phyloP scores from a whole-genome alignment of 2,888 invertebrate species.

The Melinaea marsaeus region DNA sequence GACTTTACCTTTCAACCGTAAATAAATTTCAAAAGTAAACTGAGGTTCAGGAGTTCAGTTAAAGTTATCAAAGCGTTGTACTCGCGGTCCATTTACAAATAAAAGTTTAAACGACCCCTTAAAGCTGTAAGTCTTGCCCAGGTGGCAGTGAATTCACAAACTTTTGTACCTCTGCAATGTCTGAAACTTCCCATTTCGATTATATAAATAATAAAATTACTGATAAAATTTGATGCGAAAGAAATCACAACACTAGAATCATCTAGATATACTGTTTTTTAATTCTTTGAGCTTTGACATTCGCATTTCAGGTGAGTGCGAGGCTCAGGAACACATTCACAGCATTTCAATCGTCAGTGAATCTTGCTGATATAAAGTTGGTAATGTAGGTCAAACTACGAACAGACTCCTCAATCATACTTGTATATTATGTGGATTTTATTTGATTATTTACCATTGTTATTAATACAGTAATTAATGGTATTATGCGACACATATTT shows the following conservation, averaged over 20 bases:
- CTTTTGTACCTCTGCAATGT: slow-evolving; percentile 29
- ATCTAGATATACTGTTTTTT: background rate
- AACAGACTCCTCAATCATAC: slow-evolving; percentile 23
- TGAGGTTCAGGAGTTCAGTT: too few relatives aligned
- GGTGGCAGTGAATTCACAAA: slow-evolving; percentile 54
- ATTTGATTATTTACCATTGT: background rate
- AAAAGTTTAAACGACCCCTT: slow-evolving; percentile 35
- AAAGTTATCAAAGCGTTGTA: slow-evolving; percentile 10
- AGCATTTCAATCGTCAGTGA: slow-evolving; percentile 18
- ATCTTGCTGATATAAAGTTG: slow-evolving; percentile 23
- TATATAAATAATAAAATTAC: slow-evolving; percentile 1
- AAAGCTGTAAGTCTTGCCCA: slow-evolving; percentile 45
- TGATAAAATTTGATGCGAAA: background rate
- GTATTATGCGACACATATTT: background rate
- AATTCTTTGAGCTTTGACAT: background rate
- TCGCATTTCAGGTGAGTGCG: background rate
- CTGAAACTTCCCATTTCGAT: slow-evolving; percentile 12
- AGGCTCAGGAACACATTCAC: slow-evolving; percentile 12
- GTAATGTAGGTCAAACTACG: slow-evolving; percentile 26
- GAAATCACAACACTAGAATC: background rate
- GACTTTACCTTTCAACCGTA: too few relatives aligned
- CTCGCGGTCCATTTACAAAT: slow-evolving; percentile 29
- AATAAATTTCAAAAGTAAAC: too few relatives aligned
- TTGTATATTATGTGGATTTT: slow-evolving; percentile 13
- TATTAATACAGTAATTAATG: background rate